A percentile compares a stretch with the other conserved stretches of the same genome.
Conservation (phyloP, 1,140 invertebrate genomes). For the Coelopa frigida region DNA sequence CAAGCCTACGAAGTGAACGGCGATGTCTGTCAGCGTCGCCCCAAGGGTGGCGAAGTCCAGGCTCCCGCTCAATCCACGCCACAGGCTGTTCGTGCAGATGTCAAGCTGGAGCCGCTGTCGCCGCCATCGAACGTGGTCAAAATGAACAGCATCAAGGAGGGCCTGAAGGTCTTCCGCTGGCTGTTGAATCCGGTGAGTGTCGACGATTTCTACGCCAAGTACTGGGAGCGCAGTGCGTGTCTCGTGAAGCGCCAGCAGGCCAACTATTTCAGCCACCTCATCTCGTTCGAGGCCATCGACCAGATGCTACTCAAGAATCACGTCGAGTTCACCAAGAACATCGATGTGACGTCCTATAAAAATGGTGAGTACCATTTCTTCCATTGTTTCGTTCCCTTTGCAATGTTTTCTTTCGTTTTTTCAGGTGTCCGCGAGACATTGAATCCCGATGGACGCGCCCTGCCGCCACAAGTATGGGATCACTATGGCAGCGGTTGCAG, state of each 20-base stretch:
- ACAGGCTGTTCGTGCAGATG: neutral
- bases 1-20: too few relatives aligned
- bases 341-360: slow-evolving; percentile 83
- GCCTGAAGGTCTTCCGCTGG: slow-evolving; percentile 59
- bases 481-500: slow-evolving; percentile 86
- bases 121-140: slow-evolving; percentile 9
- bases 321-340: slow-evolving; percentile 75
- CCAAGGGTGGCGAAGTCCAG: neutral
- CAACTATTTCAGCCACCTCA: slow-evolving; percentile 65
- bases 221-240: slow-evolving; percentile 78
- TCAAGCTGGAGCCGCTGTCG: slow-evolving; percentile 13
- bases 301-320: slow-evolving; percentile 65
- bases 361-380: slow-evolving; percentile 48
- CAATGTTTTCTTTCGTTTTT: neutral
- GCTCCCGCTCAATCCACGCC: neutral
- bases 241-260: slow-evolving; percentile 59
- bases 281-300: slow-evolving; percentile 71
- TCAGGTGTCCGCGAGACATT: slow-evolving; percentile 66
- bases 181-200: slow-evolving; percentile 59
- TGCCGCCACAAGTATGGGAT: slow-evolving; percentile 82
- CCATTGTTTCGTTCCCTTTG: neutral
- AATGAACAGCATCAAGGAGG: slow-evolving; percentile 51
- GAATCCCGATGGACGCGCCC: slow-evolving; percentile 68
- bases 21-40: too few relatives aligned
- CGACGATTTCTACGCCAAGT: slow-evolving; percentile 56